Evolutionary conservation across 2,888 invertebrate genomes (phyloP).

Genomic region (Lithosia quadra): DNA sequence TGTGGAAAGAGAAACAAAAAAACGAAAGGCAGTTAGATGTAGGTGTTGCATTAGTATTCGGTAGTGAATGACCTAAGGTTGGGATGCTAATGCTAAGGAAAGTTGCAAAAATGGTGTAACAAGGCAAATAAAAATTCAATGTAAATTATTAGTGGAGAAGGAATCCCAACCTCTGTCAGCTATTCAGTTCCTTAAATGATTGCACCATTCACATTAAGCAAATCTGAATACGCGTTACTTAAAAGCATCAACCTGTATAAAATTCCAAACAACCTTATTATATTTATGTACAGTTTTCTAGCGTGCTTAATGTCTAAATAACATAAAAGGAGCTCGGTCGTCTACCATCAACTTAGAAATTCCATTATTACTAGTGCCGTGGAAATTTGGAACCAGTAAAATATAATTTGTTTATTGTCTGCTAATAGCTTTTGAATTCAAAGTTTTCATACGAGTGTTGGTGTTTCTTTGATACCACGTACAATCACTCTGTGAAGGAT

Average conservation of each 20-base stretch:
- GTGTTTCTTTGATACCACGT: constrained; percentile 28
- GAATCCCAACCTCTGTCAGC: too few species aligned
- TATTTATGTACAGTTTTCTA: background rate
- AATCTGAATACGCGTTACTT: background rate
- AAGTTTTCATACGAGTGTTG: constrained; percentile 19
- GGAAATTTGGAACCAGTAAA: constrained; percentile 40
- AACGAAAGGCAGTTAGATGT: background rate
- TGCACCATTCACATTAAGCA: too few species aligned
- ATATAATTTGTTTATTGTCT: constrained; percentile 47
- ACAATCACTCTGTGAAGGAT: constrained; percentile 35
- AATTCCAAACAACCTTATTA: background rate
- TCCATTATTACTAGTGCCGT: constrained; percentile 48
- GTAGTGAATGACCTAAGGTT: background rate
- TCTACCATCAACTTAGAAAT: constrained; percentile 55
- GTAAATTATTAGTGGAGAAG: too few species aligned
- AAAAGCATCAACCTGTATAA: background rate
- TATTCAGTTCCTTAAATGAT: too few species aligned
- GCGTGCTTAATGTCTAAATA: background rate
- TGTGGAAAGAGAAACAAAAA: too few species aligned
- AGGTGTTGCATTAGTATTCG: background rate
- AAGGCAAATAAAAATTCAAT: background rate
- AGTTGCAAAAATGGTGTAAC: background rate
- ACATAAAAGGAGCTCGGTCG: constrained; percentile 33
- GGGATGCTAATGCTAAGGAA: too few species aligned
- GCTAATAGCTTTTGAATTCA: constrained; percentile 28